Evolutionary conservation across 2,888 invertebrate species (phyloP).

Genomic region (Fabriciana adippe): DNA sequence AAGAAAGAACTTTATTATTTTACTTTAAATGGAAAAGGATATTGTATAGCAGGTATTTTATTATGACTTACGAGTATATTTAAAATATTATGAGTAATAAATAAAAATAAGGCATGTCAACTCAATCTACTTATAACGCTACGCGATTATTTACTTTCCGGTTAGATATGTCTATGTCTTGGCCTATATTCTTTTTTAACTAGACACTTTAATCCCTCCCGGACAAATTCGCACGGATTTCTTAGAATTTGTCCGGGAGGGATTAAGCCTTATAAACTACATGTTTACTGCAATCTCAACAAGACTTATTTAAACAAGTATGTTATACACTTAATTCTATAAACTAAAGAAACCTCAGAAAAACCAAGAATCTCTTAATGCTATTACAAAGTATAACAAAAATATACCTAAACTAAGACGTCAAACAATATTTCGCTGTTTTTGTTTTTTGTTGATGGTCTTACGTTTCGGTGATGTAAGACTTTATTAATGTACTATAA

Average conservation of each 20-base stretch:
- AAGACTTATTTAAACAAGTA: conserved; percentile 7
- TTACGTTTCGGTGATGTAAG: too few relatives aligned
- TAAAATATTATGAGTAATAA: neutral
- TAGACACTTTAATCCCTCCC: neutral
- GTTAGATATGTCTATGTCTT: conserved; percentile 19
- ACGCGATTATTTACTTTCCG: neutral
- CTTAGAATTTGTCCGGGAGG: too few relatives aligned
- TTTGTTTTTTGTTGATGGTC: too few relatives aligned
- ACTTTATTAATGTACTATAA: neutral
- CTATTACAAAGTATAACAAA: neutral
- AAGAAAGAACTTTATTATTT: conserved; percentile 9
- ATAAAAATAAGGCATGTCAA: conserved; percentile 8
- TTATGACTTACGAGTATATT: neutral
- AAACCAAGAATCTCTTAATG: neutral
- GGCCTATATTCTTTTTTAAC: conserved; percentile 9
- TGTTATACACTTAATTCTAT: neutral
- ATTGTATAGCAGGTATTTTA: too few relatives aligned
- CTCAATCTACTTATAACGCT: conserved; percentile 1
- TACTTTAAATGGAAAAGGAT: neutral
- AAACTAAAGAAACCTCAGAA: neutral
- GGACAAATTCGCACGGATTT: too few relatives aligned
- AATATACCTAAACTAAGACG: neutral
- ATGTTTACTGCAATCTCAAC: conserved; percentile 5
- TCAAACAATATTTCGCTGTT: too few relatives aligned
- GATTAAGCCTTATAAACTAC: neutral